phyloP scores from a whole-genome alignment of 2,888 invertebrate species.

The Perdita meconis region DNA sequence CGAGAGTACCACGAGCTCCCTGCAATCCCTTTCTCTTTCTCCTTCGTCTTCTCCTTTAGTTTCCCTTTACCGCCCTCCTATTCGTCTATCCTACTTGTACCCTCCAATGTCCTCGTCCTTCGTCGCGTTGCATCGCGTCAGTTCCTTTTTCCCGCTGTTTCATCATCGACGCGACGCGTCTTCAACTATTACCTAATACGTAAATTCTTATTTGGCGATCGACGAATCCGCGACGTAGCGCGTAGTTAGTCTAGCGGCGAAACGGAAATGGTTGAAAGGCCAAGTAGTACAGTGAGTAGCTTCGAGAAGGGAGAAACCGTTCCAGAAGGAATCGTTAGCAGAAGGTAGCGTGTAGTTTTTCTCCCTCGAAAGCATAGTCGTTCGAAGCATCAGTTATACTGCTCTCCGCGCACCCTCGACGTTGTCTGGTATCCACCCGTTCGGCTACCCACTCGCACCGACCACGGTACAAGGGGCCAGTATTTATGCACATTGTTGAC shows the following conservation, averaged over 20 bases:
- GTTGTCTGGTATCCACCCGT: constrained; percentile 51
- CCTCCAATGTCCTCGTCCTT: too few species aligned
- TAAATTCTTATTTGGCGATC: too few species aligned
- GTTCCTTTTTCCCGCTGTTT: too few species aligned
- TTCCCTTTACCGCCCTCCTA: background rate
- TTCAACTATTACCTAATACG: too few species aligned
- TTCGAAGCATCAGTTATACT: constrained; percentile 25
- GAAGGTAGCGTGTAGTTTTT: constrained; percentile 63
- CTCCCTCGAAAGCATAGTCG: constrained; percentile 66
- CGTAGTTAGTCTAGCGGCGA: too few species aligned
- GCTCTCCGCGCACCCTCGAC: constrained; percentile 48
- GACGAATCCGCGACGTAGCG: too few species aligned
- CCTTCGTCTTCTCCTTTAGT: background rate
- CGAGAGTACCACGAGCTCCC: constrained; percentile 57
- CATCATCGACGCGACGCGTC: too few species aligned
- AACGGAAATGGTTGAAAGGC: too few species aligned
- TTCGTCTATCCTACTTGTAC: background rate
- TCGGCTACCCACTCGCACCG: constrained; percentile 68
- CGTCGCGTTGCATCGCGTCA: too few species aligned
- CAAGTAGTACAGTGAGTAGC: too few species aligned
- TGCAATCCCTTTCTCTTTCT: constrained; percentile 43
- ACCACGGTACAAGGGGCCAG: constrained; percentile 81
- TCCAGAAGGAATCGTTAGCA: background rate
- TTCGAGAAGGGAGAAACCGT: background rate
- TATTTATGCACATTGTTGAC: constrained; percentile 85